Evolutionary conservation across 2,113 vertebrate species (phyloP).

Genomic region (Malurus elegans): DNA sequence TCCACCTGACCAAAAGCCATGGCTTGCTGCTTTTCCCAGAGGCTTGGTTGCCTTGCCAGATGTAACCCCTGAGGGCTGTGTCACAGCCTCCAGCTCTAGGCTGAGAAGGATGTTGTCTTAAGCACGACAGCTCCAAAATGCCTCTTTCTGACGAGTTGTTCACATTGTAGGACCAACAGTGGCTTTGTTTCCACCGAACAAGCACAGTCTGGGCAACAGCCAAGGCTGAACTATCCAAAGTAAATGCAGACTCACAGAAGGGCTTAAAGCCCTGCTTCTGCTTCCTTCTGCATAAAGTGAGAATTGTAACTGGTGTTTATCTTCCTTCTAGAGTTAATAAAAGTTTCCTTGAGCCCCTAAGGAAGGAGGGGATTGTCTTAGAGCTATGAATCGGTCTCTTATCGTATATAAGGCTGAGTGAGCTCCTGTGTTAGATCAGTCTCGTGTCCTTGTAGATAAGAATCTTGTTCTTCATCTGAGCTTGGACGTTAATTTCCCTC

Average conservation of each 20-base stretch:
- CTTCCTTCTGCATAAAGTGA: neutral
- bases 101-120: neutral
- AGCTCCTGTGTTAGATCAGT: neutral
- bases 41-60: neutral
- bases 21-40: neutral
- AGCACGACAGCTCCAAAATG: neutral
- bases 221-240: slow-evolving; percentile 54
- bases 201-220: slow-evolving; percentile 69
- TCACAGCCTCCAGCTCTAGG: neutral
- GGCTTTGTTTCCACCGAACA: slow-evolving; percentile 78
- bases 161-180: slow-evolving; percentile 68
- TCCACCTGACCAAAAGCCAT: neutral
- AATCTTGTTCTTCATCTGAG: neutral
- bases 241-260: neutral
- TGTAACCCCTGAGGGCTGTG: neutral
- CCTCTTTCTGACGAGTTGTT: neutral
- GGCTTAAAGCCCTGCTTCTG: neutral
- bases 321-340: neutral
- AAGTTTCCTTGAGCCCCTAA: neutral
- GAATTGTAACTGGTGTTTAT: neutral
- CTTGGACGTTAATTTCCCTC: neutral
- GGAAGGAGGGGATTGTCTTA: neutral
- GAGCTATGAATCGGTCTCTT: neutral
- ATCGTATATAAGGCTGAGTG: neutral
- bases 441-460: neutral